phyloP scores from a whole-genome alignment of 2,113 vertebrate species.

The Leptocoma aspasia region DNA sequence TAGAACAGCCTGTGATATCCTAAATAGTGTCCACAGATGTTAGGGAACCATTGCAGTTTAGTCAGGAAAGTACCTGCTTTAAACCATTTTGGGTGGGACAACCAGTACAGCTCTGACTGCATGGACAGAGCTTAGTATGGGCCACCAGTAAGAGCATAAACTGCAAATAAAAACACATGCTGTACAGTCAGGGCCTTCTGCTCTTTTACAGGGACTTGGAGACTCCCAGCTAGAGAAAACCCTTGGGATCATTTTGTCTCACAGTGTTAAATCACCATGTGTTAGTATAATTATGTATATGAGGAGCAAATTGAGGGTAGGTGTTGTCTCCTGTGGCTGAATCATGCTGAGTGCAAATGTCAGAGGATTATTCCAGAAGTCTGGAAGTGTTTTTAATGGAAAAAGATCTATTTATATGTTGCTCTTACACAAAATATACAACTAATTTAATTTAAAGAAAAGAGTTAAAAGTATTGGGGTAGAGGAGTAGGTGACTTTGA shows the following conservation, averaged over 20 bases:
- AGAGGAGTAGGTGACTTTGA: background rate
- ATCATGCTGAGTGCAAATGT: background rate
- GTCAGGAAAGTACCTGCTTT: background rate
- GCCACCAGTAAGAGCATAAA: background rate
- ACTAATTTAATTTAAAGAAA: background rate
- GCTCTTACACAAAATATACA: background rate
- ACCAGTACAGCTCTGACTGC: background rate
- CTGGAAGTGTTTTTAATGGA: background rate
- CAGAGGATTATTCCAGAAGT: background rate
- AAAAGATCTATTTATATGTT: background rate
- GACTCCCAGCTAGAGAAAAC: background rate
- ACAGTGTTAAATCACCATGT: background rate
- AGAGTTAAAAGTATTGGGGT: background rate
- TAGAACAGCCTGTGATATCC: background rate
- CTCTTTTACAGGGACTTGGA: background rate
- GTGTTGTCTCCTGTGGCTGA: background rate
- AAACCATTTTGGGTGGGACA: background rate
- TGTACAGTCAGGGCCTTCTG: background rate
- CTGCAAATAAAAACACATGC: background rate
- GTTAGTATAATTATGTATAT: background rate
- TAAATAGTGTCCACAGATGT: background rate
- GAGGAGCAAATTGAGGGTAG: background rate
- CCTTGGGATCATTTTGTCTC: background rate
- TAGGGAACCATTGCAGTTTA: background rate
- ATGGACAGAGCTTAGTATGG: background rate